Base-by-base conservation (phyloP, 2,888 invertebrate genomes). In the Acanthosepion lycidas region DNA sequence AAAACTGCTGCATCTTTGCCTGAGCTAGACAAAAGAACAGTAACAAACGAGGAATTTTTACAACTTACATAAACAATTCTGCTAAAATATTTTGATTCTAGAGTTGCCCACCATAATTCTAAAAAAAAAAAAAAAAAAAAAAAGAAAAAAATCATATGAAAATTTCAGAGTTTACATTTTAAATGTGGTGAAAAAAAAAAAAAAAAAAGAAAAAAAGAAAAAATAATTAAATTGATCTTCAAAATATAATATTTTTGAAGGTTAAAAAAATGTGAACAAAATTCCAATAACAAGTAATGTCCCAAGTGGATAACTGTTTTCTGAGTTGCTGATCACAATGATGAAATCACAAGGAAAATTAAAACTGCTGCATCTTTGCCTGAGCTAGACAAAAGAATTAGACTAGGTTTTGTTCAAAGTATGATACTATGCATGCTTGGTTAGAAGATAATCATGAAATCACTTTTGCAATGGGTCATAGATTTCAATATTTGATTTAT, bases 61-160 rank as follows among this genome's bases (percentile, higher is more conserved):
- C 42, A 94, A 96, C 97, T 96, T 96, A 97, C 97, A 95, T 95
- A 95, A 49, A 97, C 95, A 93, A 97, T 93, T 95, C 96, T 96
- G 94, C 96, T 96, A 95, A 97, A 97, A 95, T 96, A 96, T 92
- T 96, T 95, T 42, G 96, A 94, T 94, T 96, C 95, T 94, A 97
- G 95, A 33, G 95, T 95, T 92, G 96, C 95, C 97, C 97, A 97
- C 97, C 97, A 97, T 93, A 95, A 95, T 95, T 97, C 97, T 97
- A 96, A n/a, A 95, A 95, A 91, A 33, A 33, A 33, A 33, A 33
- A 1, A 33, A 33, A 33, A 33, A 33, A 33, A n/a, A n/a, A n/a
- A n/a, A n/a, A n/a, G 42, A 42, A 95, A 93, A 94, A 33, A 94
- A 94, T 42, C 59, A 59, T 23, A 26, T 64, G 28, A 26, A 51